Conservation (phyloP, 1,140 invertebrate species). For the Drosophila virilis region DNA sequence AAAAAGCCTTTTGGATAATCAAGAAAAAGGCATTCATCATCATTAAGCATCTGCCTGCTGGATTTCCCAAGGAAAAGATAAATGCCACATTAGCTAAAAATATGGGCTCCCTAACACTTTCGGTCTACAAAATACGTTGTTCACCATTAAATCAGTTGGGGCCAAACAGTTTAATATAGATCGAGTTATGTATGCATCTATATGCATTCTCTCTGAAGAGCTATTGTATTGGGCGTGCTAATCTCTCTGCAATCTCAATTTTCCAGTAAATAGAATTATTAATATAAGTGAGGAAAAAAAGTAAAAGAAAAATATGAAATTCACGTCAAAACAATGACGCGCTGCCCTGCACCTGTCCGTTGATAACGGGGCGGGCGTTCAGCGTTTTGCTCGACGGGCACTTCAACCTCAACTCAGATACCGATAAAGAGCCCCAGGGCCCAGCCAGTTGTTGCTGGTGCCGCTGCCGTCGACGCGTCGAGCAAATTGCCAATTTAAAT, state of each 20-base stretch:
- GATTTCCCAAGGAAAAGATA: too few relatives aligned
- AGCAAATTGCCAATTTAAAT: conserved; percentile 84
- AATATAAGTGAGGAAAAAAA: conserved; percentile 12
- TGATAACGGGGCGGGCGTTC: conserved; percentile 49
- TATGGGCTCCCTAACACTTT: too few relatives aligned
- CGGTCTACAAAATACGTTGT: too few relatives aligned
- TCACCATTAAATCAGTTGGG: too few relatives aligned
- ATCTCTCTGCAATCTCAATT: neutral
- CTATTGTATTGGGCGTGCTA: too few relatives aligned
- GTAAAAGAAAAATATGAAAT: conserved; percentile 1
- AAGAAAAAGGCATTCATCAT: too few relatives aligned
- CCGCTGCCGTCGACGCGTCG: conserved; percentile 34
- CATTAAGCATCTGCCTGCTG: too few relatives aligned
- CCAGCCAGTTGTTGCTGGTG: conserved; percentile 26
- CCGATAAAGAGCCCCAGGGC: conserved; percentile 60
- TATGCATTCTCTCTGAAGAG: too few relatives aligned
- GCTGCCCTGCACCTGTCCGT: conserved; percentile 56
- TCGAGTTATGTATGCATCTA: too few relatives aligned
- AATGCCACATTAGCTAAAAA: too few relatives aligned
- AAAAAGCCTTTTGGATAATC: too few relatives aligned
- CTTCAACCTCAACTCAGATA: conserved; percentile 69
- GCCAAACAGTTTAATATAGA: too few relatives aligned
- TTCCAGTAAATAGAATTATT: neutral
- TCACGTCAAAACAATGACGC: conserved; percentile 65
- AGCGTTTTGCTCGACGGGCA: conserved; percentile 48